Evolutionary conservation across 1,140 invertebrate genomes (phyloP), one percentile per base, ranked within the genome.

Genomic region (Drosophila sturtevanti): DNA sequence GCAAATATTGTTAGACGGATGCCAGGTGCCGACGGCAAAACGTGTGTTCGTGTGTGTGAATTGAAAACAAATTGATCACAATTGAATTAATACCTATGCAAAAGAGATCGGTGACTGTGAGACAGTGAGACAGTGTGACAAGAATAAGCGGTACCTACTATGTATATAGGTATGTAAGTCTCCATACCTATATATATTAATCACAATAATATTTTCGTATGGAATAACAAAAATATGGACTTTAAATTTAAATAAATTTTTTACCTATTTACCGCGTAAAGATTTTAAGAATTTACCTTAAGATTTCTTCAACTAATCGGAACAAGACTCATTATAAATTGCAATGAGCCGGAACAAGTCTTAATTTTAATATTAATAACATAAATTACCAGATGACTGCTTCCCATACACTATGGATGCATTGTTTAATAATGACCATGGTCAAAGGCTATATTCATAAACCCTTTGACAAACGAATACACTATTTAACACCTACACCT

Each of bases 31-130:
- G 41, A 48, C 41, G 41, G 41, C 41, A 48, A 48, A 21, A 21
- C 16, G 37, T 38, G 37, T 48, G 16, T 31, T 31, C 27, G 27
- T 21, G 41, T 18, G 41, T 48, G 41, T 48, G 16, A 48, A 48
- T 21, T 48, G 41, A 48, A 48, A 48, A 48, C 41, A 48, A 48
- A 48, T 48, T 48, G 16, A 48, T 48, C 41, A 48, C 41, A 48
- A 48, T 48, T 48, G 41, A 48, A 48, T 48, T 21, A 16, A 48
- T 48, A 48, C 21, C 41, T 48, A 48, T 48, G 41, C 41, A 48
- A 48, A 48, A 48, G 9, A 16, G 41, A 48, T 48, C 41, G 41
- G 16, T 11, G 18, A 11, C 41, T 48, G 18, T 9, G 41, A 10
- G 41, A 48, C 41, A 21, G 41, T 48, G 41, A 14, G 41, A 48